These are phyloP conservation scores for Platorchestia sp. DNA, from an alignment of 1,140 invertebrate species.

Conservation along the genomic window DNA sequence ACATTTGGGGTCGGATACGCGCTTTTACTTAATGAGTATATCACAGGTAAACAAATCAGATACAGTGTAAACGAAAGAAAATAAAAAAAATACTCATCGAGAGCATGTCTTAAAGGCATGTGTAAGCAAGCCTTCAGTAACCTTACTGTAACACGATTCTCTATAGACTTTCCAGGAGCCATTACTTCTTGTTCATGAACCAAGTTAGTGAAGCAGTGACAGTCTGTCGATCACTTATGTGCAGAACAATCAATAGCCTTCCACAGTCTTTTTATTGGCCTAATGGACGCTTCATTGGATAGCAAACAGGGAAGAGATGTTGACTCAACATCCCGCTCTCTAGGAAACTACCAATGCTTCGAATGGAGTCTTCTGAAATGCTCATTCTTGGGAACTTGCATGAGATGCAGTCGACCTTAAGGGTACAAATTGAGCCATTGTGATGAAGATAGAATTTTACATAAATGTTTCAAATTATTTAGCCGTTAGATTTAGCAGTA, in stretches of 20 bases:
- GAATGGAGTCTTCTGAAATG: background rate
- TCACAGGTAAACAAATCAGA: background rate
- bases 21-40: no score
- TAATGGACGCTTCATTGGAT: conserved; percentile 47
- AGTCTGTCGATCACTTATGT: background rate
- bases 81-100: background rate
- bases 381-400: background rate
- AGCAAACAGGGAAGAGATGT: conserved; percentile 32
- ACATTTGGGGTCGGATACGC: no score
- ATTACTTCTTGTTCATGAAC: background rate
- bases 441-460: background rate
- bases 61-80: background rate
- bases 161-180: background rate
- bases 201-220: background rate
- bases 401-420: background rate
- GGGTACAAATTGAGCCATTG: background rate
- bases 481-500: no score
- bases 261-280: background rate
- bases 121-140: background rate
- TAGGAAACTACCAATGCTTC: background rate
- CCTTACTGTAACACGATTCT: background rate
- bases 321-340: background rate
- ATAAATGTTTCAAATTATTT: background rate
- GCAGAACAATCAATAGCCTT: conserved; percentile 3
- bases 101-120: background rate